Conservation (phyloP, 2,888 invertebrate species). For the Labia minor region DNA sequence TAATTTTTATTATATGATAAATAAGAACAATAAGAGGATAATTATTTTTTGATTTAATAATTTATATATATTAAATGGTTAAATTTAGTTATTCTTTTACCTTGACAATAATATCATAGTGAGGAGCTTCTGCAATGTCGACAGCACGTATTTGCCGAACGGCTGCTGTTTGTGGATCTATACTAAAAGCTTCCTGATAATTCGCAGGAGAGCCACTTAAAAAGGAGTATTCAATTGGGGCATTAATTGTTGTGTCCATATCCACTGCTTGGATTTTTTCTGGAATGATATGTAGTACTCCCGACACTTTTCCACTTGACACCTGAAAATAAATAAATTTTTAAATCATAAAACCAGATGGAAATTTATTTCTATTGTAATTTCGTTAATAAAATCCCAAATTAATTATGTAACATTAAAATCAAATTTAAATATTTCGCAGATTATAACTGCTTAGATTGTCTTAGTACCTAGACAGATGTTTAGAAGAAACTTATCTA, state of each 20-base stretch:
- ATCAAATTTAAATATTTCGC: too few species aligned
- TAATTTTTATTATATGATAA: too few species aligned
- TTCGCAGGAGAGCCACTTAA: slow-evolving; percentile 66
- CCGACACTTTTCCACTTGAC: slow-evolving; percentile 69
- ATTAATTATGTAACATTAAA: too few species aligned
- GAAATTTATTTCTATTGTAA: too few species aligned
- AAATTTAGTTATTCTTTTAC: slow-evolving; percentile 38
- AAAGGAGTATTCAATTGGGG: slow-evolving; percentile 71
- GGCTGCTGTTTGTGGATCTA: slow-evolving; percentile 67
- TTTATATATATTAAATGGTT: too few species aligned
- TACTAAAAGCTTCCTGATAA: slow-evolving; percentile 70
- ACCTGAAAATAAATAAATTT: slow-evolving; percentile 46
- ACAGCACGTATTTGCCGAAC: slow-evolving; percentile 71
- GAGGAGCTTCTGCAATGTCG: slow-evolving; percentile 66
- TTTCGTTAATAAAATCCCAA: too few species aligned
- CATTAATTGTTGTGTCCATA: slow-evolving; percentile 69
- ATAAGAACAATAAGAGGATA: too few species aligned
- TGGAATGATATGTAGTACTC: slow-evolving; percentile 69
- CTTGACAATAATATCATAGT: slow-evolving; percentile 71
- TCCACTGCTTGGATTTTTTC: slow-evolving; percentile 85
- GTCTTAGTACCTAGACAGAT: too few species aligned
- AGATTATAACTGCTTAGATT: too few species aligned
- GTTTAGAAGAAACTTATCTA: too few species aligned
- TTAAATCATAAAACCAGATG: neutral
- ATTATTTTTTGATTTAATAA: too few species aligned